Percentiles rank a stretch among this genome's conserved stretches.
phyloP scores from a whole-genome alignment of 1,140 invertebrate species.

The Phymastichus coffea region DNA sequence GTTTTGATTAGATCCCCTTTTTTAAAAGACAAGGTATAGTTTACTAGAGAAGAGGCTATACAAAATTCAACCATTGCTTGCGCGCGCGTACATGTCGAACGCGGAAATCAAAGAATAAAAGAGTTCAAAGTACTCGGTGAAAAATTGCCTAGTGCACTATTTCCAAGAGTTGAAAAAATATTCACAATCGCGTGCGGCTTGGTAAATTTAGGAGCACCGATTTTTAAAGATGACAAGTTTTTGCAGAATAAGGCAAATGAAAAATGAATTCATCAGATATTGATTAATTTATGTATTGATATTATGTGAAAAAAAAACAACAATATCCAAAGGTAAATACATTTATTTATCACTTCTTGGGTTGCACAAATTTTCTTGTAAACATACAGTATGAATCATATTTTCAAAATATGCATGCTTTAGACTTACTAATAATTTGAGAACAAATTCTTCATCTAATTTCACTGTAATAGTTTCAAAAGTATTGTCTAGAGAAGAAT shows the following conservation, averaged over 20 bases:
- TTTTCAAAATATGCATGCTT: too few species aligned
- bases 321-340: too few species aligned
- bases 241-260: too few species aligned
- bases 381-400: conserved; percentile 4
- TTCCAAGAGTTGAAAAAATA: conserved; percentile 17
- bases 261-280: too few species aligned
- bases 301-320: too few species aligned
- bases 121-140: conserved; percentile 34
- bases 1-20: conserved; percentile 30
- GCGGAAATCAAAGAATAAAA: conserved; percentile 39
- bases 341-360: neutral
- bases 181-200: conserved; percentile 22
- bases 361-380: conserved; percentile 7
- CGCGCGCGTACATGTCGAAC: conserved; percentile 27
- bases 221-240: conserved; percentile 22
- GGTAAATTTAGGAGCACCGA: conserved; percentile 24
- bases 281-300: neutral
- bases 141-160: conserved; percentile 27
- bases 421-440: neutral
- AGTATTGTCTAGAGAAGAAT: conserved; percentile 22
- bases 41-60: conserved; percentile 33
- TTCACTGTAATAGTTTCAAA: neutral
- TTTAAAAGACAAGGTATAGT: conserved; percentile 17
- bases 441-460: neutral
- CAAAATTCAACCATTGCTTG: conserved; percentile 37